Conservation (phyloP, 1,140 invertebrate genomes). For the Drosophila arizonae region DNA sequence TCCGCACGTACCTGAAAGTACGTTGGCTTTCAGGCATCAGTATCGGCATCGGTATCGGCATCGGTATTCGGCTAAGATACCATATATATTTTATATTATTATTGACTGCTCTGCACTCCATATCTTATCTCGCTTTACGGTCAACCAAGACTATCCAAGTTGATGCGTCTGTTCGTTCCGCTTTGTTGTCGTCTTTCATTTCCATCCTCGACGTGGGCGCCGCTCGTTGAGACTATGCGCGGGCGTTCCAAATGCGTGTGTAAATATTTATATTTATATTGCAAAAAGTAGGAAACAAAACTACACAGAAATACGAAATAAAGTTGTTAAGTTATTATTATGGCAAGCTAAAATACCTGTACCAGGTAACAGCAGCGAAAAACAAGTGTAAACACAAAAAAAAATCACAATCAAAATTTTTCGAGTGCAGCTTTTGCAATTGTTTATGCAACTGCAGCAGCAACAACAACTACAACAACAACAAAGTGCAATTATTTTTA, state of each 20-base stretch:
- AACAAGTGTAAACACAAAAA: slow-evolving; percentile 46
- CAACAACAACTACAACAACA: slow-evolving; percentile 24
- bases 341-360: slow-evolving; percentile 34
- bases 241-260: slow-evolving; percentile 53
- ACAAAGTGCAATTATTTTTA: slow-evolving; percentile 41
- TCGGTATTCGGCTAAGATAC: background rate
- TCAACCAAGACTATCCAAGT: slow-evolving; percentile 43
- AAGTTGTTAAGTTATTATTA: slow-evolving; percentile 59
- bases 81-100: slow-evolving; percentile 1
- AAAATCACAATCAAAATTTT: background rate
- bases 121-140: slow-evolving; percentile 40
- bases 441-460: slow-evolving; percentile 55
- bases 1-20: slow-evolving; percentile 14
- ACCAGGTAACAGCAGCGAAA: slow-evolving; percentile 27
- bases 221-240: slow-evolving; percentile 31
- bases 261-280: slow-evolving; percentile 49
- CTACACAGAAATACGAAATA: slow-evolving; percentile 30
- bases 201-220: slow-evolving; percentile 48
- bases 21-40: slow-evolving; percentile 3
- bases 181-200: slow-evolving; percentile 27
- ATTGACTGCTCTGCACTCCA: no score
- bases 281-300: slow-evolving; percentile 8
- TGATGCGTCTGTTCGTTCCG: slow-evolving; percentile 31
- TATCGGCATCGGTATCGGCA: background rate
- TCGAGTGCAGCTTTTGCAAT: slow-evolving; percentile 60